Percentiles rank a stretch among this genome's conserved stretches.
These are phyloP conservation scores for Leuciscus waleckii DNA, from an alignment of 2,797 vertebrate genomes.

Conservation along the genomic window DNA sequence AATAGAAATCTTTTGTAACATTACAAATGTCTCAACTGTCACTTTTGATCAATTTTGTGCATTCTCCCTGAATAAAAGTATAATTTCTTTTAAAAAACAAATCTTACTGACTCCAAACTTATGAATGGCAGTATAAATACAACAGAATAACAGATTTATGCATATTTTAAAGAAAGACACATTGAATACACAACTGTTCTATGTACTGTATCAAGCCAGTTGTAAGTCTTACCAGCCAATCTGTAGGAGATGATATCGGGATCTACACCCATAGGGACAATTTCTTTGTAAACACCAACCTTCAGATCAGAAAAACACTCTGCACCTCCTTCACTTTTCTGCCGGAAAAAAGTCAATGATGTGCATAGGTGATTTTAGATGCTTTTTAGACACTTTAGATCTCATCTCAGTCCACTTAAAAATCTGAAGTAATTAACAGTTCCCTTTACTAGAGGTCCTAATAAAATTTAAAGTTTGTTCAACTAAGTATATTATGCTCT, in stretches of 20 bases:
- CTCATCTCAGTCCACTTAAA: not conserved
- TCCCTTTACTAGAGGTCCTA: not conserved
- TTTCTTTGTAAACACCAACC: slow-evolving; percentile 91
- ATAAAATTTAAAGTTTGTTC: too few relatives aligned
- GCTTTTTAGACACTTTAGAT: not conserved
- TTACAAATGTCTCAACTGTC: not conserved
- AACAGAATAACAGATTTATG: not conserved
- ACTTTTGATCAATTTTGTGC: not conserved
- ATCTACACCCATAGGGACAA: slow-evolving; percentile 95
- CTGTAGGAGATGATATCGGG: slow-evolving; percentile 86
- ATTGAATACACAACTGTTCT: not conserved
- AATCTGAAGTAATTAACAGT: not conserved
- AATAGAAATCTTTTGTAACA: not conserved
- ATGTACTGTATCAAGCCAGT: not conserved
- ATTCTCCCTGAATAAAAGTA: not conserved
- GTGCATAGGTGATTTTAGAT: not conserved
- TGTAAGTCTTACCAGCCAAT: slow-evolving; percentile 75
- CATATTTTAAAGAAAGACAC: not conserved
- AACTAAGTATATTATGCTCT: not conserved
- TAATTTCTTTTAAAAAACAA: not conserved
- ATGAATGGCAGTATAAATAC: not conserved
- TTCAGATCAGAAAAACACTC: slow-evolving; percentile 90
- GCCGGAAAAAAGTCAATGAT: slow-evolving; percentile 57
- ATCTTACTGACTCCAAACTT: not conserved
- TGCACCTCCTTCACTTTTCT: slow-evolving; percentile 90